phyloP scores from a whole-genome alignment of 2,797 vertebrate species.

The Sarcophilus harrisii region DNA sequence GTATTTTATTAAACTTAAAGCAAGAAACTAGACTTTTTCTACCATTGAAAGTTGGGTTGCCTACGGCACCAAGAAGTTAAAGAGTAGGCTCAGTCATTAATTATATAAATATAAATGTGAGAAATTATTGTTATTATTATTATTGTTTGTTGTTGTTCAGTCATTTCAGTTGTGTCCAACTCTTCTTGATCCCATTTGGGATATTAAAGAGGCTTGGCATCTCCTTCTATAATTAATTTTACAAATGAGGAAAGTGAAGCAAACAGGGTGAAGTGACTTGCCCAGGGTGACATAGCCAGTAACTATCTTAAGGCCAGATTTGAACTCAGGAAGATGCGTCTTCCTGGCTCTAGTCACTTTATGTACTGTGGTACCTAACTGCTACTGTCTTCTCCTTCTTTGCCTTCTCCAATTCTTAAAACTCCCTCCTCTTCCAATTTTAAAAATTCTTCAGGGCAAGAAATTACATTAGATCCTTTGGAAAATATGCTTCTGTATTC shows the following conservation, averaged over 20 bases:
- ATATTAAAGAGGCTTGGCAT: neutral
- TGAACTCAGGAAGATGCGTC: neutral
- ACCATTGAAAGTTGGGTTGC: neutral
- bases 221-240: neutral
- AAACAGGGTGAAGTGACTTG: neutral
- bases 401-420: too few relatives aligned
- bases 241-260: neutral
- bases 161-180: neutral
- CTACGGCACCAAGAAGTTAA: neutral
- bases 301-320: neutral
- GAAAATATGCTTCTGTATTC: neutral
- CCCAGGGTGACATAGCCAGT: too few relatives aligned
- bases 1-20: neutral
- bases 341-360: neutral
- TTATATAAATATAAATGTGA: neutral
- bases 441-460: neutral
- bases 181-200: neutral
- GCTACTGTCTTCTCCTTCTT: neutral
- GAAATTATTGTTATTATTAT: neutral
- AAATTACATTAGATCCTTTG: neutral
- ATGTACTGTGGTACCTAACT: neutral
- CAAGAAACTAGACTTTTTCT: neutral
- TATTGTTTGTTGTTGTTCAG: neutral
- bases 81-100: neutral
- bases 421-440: too few relatives aligned